Evolutionary conservation across 2,113 vertebrate species (phyloP), one percentile per base, ranked within the genome.

Genomic region (Cacatua alba): DNA sequence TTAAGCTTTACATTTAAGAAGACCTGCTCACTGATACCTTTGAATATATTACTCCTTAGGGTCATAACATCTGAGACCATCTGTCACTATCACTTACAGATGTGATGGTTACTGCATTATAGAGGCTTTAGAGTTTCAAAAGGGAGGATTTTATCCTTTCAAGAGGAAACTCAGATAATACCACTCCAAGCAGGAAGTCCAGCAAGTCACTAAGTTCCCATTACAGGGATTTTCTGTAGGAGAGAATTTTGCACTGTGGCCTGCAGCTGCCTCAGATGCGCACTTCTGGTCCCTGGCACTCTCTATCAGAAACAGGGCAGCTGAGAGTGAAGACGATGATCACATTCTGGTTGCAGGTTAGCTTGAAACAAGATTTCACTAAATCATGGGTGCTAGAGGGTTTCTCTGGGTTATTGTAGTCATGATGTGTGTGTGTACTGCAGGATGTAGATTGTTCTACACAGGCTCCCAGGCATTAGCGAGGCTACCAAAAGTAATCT

Each of bases 341-440:
- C 39, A 5, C n/a, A 55, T 86, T 93, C 44, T 82, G 55, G 31
- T 71, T 86, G 65, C 77, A 92, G 77, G 92, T 93, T 76, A 93
- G 80, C 39, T 91, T 41, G 59, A 88, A 96, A 96, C 83, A 95
- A 89, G 86, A 91, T 93, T 93, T 79, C 82, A 86, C 88, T 49
- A 93, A 88, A 65, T 88, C 83, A 57, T 24, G 80, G 41, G 57
- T 48, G 80, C 88, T 88, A 83, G 76, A 81, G 86, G 86, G 57
- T 87, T 92, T 93, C 87, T 92, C 53, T 91, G 79, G 59, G 59
- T 96, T 94, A 90, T 76, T 88, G 76, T 74, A 86, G 82, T 81
- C 88, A 79, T 39, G 55, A 88, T 78, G 69, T 28, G 24, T 86
- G 55, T 77, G 60, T 64, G 44, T 83, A 41, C 76, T 95, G 82